These are phyloP conservation scores for Scyliorhinus canicula DNA, from an alignment of 2,797 vertebrate genomes.

Conservation along the genomic window DNA sequence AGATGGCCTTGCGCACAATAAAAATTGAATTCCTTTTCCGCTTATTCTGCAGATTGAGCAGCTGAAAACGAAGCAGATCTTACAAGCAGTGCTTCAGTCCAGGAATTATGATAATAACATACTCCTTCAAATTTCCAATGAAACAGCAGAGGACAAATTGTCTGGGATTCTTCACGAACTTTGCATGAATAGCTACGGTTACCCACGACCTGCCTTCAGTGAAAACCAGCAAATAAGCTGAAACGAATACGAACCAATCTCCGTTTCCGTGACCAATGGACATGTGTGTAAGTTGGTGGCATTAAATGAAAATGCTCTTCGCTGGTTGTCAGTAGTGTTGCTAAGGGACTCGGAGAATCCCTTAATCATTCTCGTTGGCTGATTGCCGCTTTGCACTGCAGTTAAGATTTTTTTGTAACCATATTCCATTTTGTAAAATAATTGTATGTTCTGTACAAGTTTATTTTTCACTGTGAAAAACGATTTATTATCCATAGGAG, in stretches of 20 bases:
- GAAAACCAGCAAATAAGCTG: slow-evolving; percentile 66
- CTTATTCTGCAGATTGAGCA: slow-evolving; percentile 55
- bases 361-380: not conserved
- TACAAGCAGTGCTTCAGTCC: slow-evolving; percentile 65
- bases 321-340: not conserved
- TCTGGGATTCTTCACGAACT: slow-evolving; percentile 85
- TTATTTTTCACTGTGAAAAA: slow-evolving; percentile 11
- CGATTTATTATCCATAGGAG: not conserved
- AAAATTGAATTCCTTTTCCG: not conserved
- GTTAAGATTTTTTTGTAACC: slow-evolving; percentile 19
- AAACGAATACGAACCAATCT: no score
- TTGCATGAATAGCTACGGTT: slow-evolving; percentile 60
- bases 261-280: not conserved
- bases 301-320: slow-evolving; percentile 19
- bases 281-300: slow-evolving; percentile 24
- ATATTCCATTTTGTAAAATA: slow-evolving; percentile 22
- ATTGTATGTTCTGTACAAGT: not conserved
- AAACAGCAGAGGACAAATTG: slow-evolving; percentile 70
- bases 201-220: slow-evolving; percentile 49
- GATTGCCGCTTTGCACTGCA: slow-evolving; percentile 19
- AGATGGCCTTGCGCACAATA: not conserved
- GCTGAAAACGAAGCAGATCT: slow-evolving; percentile 68
- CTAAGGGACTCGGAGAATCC: not conserved
- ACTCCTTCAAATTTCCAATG: slow-evolving; percentile 63
- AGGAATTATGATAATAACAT: slow-evolving; percentile 62